phyloP scores from a whole-genome alignment of 1,140 invertebrate species.

The Steinernema feltiae region DNA sequence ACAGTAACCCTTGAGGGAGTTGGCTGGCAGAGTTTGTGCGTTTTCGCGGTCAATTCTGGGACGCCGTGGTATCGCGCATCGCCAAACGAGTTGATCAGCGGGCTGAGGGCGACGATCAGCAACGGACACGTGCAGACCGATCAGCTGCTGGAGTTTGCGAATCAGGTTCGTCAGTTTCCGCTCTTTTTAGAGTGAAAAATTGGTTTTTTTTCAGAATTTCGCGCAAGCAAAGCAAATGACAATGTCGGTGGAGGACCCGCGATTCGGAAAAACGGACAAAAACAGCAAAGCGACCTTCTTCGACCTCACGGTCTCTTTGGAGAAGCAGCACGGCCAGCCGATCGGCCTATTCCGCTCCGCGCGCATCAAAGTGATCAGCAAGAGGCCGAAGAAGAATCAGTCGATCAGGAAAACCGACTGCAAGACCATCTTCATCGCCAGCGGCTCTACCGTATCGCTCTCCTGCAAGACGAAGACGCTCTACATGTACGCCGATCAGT shows the following conservation, averaged over 20 bases:
- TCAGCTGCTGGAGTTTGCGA: background rate
- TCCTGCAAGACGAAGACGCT: slow-evolving; percentile 3
- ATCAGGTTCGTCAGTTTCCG: background rate
- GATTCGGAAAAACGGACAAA: background rate
- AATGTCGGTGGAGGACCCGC: background rate
- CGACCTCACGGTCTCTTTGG: background rate
- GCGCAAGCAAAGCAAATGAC: background rate
- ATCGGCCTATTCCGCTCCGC: background rate
- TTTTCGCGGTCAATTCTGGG: background rate
- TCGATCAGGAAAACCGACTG: background rate
- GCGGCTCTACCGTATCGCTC: slow-evolving; percentile 2
- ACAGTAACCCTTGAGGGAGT: background rate
- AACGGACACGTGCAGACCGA: background rate
- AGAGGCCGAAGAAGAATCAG: background rate
- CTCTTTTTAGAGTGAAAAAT: background rate
- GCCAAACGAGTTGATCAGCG: background rate
- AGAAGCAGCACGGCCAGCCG: background rate
- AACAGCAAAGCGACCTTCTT: background rate
- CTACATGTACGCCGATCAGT: background rate
- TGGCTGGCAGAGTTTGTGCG: background rate
- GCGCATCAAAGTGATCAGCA: background rate
- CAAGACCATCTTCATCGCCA: background rate
- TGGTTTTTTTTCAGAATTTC: background rate
- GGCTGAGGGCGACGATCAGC: background rate
- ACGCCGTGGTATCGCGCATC: no score